Base-by-base conservation (phyloP, 2,113 vertebrate species). In the Recurvirostra avosetta region DNA sequence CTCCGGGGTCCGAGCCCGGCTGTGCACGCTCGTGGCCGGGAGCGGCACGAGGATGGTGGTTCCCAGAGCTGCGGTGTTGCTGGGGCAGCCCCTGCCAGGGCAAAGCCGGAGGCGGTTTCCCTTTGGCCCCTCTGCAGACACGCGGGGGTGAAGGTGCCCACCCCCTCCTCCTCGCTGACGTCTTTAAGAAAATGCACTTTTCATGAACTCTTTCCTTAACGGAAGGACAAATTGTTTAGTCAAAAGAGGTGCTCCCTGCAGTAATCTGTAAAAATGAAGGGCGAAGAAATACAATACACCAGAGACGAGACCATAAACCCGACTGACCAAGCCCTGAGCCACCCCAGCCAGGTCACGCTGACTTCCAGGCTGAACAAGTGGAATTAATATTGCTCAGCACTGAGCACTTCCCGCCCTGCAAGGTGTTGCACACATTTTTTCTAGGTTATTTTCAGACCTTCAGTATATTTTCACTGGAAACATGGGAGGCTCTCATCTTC, bases 11-110 rank as follows among this genome's bases (percentile, higher is more conserved):
- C 1, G 1, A 52, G 41, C 52, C 59, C 18, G 11, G 58, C 62
- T 38, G 29, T 17, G 58, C 36, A 23, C 5, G 5, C 10, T 6
- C 32, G 30, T 50, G 34, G 8, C 29, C 4, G 8, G 58, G 53
- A 58, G 20, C 30, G 58, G 65, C 43, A 29, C 0, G 4, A 50
- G 66, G 36, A 38, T 38, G 26, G 23, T 53, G 62, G 10, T 29
- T n/a, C 50, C 67, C 75, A 29, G 3, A 3, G 7, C 8, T 7
- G 2, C 1, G 9, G 13, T 14, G 10, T 1, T 9, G 27, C 25
- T 11, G 52, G 75, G 50, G 6, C 53, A 63, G 67, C n/a, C 34
- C 21, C 29, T 19, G 50, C 30, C 61, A 21, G 79, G 70, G 70
- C 17, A 9, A 29, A 49, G 82, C 72, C 43, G 62, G 27, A 61